Percentiles rank a stretch among this genome's conserved stretches.
phyloP scores from a whole-genome alignment of 2,113 vertebrate genomes.

The Amia ocellicauda region DNA sequence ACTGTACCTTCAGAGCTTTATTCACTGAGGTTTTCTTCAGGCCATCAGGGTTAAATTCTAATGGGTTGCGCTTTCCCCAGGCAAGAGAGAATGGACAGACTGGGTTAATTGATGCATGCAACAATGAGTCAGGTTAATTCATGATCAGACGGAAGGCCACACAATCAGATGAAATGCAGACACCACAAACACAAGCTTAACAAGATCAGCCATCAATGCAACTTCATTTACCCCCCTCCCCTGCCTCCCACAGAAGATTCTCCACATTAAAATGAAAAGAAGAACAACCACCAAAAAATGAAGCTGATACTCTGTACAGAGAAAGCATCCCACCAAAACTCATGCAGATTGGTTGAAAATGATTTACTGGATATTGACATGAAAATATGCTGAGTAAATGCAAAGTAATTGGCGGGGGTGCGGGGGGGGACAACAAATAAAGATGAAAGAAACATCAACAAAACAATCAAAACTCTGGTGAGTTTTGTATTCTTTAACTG shows the following conservation, averaged over 20 bases:
- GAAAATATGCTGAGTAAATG: background rate
- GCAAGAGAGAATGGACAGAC: conserved; percentile 79
- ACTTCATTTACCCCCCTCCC: too few species aligned
- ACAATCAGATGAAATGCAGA: conserved; percentile 18
- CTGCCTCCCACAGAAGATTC: too few species aligned
- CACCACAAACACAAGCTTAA: conserved; percentile 24
- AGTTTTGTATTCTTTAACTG: too few species aligned
- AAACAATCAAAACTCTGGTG: too few species aligned
- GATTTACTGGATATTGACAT: too few species aligned
- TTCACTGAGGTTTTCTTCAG: conserved; percentile 86
- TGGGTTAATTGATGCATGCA: conserved; percentile 65
- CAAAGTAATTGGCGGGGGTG: too few species aligned
- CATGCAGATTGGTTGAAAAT: too few species aligned
- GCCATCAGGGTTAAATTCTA: conserved; percentile 87
- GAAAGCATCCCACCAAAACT: background rate
- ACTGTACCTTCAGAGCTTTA: conserved; percentile 92
- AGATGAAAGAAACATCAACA: too few species aligned
- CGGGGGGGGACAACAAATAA: too few species aligned
- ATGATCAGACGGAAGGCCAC: conserved; percentile 55
- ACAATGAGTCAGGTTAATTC: conserved; percentile 62
- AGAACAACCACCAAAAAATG: background rate
- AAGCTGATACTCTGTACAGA: background rate
- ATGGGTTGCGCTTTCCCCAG: conserved; percentile 89
- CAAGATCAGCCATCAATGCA: background rate
- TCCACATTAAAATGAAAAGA: background rate